Base-by-base conservation (phyloP, 2,888 invertebrate genomes). In the Macropis europaea region DNA sequence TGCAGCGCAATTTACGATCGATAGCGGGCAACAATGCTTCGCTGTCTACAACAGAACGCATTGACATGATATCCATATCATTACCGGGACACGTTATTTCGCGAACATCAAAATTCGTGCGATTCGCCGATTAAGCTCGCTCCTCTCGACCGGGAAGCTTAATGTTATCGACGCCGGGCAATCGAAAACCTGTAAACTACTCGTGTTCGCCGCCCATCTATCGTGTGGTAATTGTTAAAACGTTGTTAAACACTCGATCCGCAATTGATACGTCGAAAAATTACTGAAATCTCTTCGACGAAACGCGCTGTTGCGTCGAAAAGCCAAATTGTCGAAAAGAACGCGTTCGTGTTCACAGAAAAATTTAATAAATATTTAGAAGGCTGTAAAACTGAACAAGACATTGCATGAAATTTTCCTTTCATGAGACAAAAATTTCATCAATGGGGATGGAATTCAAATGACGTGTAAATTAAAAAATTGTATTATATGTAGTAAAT, bases 101-200 rank as follows among this genome's bases (percentile, higher is more conserved):
- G 38, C 19, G 59, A 30, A 38, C 38, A 73, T 73, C 72, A 56
- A 73, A 77, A 76, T 73, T 36, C 30, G 17, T 24, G 17, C 47
- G 26, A 69, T 72, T 54, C 47, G 42, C 45, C 73, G 71, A 73
- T 77, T 66, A 66, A 73, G 59, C 66, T 45, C 30, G 7, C 13
- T 3, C 42, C 32, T 28, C 71, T 57, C 43, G 43, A 62, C 43
- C 43, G 56, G 50, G 28, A 60, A 68, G 76, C 63, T 76, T 72
- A 72, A 76, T 61, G 62, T 54, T 66, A 54, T 71, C 62, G 61
- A 36, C 17, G 40, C 26, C 50, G 36, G 54, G 48, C 62, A 28
- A 36, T 66, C 34, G 47, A 63, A 28, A 47, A 50, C 60, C 40
- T 47, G 54, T 60, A 45, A 53, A 40, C 42, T 45, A 40, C 47